Conservation (phyloP, 2,888 invertebrate genomes). For the Ferrisia virgata region DNA sequence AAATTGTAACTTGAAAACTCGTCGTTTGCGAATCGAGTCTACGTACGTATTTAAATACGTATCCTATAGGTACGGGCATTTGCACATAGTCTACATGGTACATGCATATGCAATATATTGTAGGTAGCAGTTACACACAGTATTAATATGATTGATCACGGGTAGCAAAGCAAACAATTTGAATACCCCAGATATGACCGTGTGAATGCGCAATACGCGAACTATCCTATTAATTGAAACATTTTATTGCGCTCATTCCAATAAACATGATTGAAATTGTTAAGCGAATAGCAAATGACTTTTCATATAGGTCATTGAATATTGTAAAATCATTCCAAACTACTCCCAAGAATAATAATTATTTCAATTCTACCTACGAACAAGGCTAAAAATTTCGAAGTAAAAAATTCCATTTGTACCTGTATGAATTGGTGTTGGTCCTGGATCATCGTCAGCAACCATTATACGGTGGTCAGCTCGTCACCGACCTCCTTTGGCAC, state of each 20-base stretch:
- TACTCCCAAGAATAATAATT: neutral
- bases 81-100: too few species aligned
- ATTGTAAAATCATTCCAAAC: neutral
- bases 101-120: too few species aligned
- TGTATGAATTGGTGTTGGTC: conserved; percentile 37
- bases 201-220: neutral
- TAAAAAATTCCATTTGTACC: neutral
- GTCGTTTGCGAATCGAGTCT: too few species aligned
- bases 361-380: neutral
- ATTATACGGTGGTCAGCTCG: conserved; percentile 42
- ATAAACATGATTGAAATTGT: conserved; percentile 5
- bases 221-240: conserved; percentile 14
- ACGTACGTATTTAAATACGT: too few species aligned
- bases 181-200: neutral
- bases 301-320: conserved; percentile 7
- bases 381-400: neutral
- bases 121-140: neutral
- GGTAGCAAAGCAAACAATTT: neutral
- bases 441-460: conserved; percentile 45
- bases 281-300: neutral
- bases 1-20: too few species aligned
- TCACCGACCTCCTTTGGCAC: conserved; percentile 28
- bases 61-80: too few species aligned
- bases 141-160: neutral
- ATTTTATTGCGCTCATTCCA: conserved; percentile 8